Percentiles rank a stretch among this genome's conserved stretches.
These are phyloP conservation scores for Salmo trutta DNA, from an alignment of 2,797 vertebrate genomes.

Conservation along the genomic window DNA sequence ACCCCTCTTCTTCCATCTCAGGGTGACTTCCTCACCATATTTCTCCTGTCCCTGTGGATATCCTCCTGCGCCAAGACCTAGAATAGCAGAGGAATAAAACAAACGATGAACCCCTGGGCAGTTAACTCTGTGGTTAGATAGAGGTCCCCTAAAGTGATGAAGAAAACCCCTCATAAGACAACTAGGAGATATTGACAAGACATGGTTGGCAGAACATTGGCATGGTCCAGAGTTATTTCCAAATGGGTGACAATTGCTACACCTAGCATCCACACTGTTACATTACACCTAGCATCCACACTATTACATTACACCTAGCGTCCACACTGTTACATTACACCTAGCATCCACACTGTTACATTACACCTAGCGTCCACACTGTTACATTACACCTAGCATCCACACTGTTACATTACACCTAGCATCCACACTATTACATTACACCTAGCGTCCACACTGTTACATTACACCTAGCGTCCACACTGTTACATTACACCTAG, in stretches of 20 bases:
- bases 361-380: slow-evolving; percentile 53
- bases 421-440: too few species aligned
- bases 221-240: neutral
- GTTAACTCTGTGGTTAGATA: neutral
- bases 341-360: slow-evolving; percentile 41
- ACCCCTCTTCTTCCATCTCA: neutral
- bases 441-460: slow-evolving; percentile 53
- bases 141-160: neutral
- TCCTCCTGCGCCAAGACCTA: slow-evolving; percentile 58
- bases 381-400: slow-evolving; percentile 52
- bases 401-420: neutral
- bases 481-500: neutral
- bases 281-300: too few species aligned
- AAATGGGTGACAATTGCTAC: slow-evolving; percentile 43
- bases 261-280: slow-evolving; percentile 47
- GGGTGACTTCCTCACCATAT: slow-evolving; percentile 56
- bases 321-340: slow-evolving; percentile 37
- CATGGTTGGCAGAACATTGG: neutral
- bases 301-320: slow-evolving; percentile 49
- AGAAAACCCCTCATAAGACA: neutral
- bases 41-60: slow-evolving; percentile 59
- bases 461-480: slow-evolving; percentile 52
- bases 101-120: neutral
- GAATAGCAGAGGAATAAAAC: slow-evolving; percentile 9
- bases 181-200: neutral